A percentile compares a stretch with the other conserved stretches of the same genome.
Conservation (phyloP, 2,888 invertebrate species). For the Sinhomidia bicolor region DNA sequence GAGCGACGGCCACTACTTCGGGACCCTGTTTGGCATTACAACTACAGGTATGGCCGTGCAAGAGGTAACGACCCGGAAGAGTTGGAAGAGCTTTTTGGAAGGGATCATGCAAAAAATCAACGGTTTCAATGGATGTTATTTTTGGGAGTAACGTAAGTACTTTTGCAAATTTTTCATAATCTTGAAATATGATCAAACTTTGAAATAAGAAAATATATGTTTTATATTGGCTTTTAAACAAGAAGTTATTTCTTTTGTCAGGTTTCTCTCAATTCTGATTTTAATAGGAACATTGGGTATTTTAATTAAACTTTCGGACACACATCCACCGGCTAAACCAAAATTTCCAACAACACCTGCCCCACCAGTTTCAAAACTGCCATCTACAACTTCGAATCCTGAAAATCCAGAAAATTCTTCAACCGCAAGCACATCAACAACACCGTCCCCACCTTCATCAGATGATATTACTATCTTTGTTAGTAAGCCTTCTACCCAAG, state of each 20-base stretch:
- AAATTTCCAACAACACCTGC: not conserved
- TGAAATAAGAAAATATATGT: not conserved
- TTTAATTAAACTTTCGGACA: conserved; percentile 36
- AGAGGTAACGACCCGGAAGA: not conserved
- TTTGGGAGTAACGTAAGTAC: conserved; percentile 63
- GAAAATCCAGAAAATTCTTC: not conserved
- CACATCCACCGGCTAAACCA: conserved; percentile 3
- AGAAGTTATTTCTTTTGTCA: not conserved
- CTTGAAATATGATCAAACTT: not conserved
- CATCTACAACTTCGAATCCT: not conserved
- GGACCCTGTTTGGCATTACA: conserved; percentile 48
- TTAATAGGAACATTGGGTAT: conserved; percentile 52
- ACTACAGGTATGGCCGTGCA: conserved; percentile 22
- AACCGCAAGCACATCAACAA: not conserved
- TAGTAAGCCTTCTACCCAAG: no score
- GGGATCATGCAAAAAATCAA: conserved; percentile 44
- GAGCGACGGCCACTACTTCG: conserved; percentile 59
- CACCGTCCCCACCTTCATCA: not conserved
- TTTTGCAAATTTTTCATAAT: not conserved
- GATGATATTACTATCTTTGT: no score
- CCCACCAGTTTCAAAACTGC: not conserved
- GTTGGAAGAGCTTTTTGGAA: conserved; percentile 22
- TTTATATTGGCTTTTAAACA: not conserved
- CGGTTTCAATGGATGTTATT: conserved; percentile 60
- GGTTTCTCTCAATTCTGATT: conserved; percentile 47